phyloP scores from a whole-genome alignment of 1,140 invertebrate species.

The Bombus waltoni region DNA sequence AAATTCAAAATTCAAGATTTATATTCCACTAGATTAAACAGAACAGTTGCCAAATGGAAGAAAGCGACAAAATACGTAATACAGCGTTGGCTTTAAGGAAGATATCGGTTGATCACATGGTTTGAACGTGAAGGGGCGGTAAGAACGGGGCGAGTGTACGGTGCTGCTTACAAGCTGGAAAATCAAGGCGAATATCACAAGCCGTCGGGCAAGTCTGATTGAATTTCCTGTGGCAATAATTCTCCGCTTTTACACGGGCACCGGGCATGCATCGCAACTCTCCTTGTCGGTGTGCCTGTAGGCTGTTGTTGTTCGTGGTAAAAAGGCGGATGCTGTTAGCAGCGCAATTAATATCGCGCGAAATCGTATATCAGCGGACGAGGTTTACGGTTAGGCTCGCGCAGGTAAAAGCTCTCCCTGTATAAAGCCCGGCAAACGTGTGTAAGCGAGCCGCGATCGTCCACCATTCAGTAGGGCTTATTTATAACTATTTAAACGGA shows the following conservation, averaged over 20 bases:
- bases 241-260: slow-evolving; percentile 67
- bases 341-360: slow-evolving; percentile 69
- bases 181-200: slow-evolving; percentile 62
- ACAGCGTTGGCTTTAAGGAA: slow-evolving; percentile 43
- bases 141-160: neutral
- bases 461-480: slow-evolving; percentile 28
- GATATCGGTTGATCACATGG: slow-evolving; percentile 52
- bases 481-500: slow-evolving; percentile 57
- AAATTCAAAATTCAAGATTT: too few relatives aligned
- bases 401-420: slow-evolving; percentile 26
- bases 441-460: neutral
- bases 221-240: slow-evolving; percentile 72
- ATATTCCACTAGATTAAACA: neutral
- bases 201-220: slow-evolving; percentile 54
- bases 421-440: neutral
- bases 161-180: slow-evolving; percentile 62
- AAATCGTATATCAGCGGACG: slow-evolving; percentile 62
- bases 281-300: neutral
- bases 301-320: slow-evolving; percentile 48
- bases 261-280: slow-evolving; percentile 15
- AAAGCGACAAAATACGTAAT: neutral
- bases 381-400: slow-evolving; percentile 50
- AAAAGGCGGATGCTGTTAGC: slow-evolving; percentile 71
- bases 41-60: neutral
- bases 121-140: neutral